Evolutionary conservation across 2,113 vertebrate genomes (phyloP).

Genomic region (Odontesthes bonariensis): DNA sequence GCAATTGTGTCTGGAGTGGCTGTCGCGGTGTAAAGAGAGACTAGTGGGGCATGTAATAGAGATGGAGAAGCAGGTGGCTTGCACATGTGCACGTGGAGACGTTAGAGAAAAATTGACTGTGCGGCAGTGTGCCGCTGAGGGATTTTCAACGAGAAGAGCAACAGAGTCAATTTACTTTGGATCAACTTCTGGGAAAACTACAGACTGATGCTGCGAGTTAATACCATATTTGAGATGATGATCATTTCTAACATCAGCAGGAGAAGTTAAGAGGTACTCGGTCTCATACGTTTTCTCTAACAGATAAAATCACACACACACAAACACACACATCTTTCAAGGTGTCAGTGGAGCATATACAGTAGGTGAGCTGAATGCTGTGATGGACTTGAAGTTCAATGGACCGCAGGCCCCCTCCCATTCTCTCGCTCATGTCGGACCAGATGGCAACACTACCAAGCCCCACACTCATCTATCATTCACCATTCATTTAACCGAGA

Average conservation of each 20-base stretch:
- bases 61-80: conserved; percentile 38
- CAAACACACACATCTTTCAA: conserved; percentile 33
- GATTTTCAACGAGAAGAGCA: conserved; percentile 48
- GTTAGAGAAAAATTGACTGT: conserved; percentile 54
- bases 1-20: conserved; percentile 54
- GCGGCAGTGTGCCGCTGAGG: conserved; percentile 22
- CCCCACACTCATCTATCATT: conserved; percentile 61
- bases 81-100: conserved; percentile 21
- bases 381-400: conserved; percentile 49
- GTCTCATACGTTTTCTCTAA: conserved; percentile 19
- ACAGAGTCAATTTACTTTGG: conserved; percentile 48
- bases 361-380: conserved; percentile 55
- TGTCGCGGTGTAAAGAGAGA: conserved; percentile 47
- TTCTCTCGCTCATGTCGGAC: conserved; percentile 52
- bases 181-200: conserved; percentile 31
- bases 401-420: conserved; percentile 50
- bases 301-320: conserved; percentile 11
- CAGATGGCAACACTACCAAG: conserved; percentile 62
- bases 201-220: conserved; percentile 16
- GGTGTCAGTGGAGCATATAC: conserved; percentile 50
- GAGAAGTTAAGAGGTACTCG: conserved; percentile 5
- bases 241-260: conserved; percentile 24
- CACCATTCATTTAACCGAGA: conserved; percentile 49
- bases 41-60: conserved; percentile 51
- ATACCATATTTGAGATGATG: conserved; percentile 50